Base-by-base conservation (phyloP, 2,113 vertebrate species). In the Puffinus mauretanicus region DNA sequence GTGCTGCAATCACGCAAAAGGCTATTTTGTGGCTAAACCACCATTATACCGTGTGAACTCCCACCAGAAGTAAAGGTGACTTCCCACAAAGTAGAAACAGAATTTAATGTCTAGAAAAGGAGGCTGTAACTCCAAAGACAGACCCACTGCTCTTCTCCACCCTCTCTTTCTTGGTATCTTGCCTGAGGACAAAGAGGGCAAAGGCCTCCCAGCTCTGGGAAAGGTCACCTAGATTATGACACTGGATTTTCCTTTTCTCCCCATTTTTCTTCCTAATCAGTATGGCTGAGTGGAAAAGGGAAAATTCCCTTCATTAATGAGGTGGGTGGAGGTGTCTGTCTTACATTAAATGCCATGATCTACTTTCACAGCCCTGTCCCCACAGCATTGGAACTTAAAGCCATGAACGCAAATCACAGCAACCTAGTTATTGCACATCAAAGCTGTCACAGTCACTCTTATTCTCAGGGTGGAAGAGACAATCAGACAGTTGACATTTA, bases 401-500 rank as follows among this genome's bases (percentile, higher is more conserved):
- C n/a, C 52, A 13, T 24, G 16, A 92, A 71, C 1, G 0, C 69
- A 88, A 46, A 86, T 67, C 76, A 94, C 69, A 88, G 44, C 90
- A 94, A 89, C 76, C 36, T 47, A 89, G 47, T 72, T 90, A 81
- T 2, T 57, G 76, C 64, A 90, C 79, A 84, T 89, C 91, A 93
- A 92, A 86, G 94, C 76, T 77, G 89, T 83, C 55, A 55, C 52
- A 67, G 76, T 47, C 88, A 87, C 49, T 94, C 54, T 62, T 46
- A 46, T 47, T 77, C 72, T 75, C 34, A 26, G 26, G 30, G 54
- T 38, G 64, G 49, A 91, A 91, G 34, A 90, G 40, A 89, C 72
- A 94, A 90, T 34, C 64, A 81, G 86, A 82, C 78, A 93, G 82
- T 16, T 93, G 93, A 94, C 81, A 91, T 94, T 94, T 84, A 84